Conservation (phyloP, 2,888 invertebrate genomes). For the Lasioglossum leucozonium region DNA sequence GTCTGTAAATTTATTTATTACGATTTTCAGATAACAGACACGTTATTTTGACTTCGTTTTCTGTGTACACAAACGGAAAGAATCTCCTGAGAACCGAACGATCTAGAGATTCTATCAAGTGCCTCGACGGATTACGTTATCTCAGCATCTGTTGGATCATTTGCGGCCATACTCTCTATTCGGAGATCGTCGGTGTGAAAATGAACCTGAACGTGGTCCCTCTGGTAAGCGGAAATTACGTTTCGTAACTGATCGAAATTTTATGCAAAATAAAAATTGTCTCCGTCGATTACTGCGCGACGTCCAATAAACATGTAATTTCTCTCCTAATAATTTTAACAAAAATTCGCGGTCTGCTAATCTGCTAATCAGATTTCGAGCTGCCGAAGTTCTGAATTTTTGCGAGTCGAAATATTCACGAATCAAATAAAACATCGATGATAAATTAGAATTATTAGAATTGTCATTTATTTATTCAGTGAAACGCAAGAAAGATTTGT, state of each 20-base stretch:
- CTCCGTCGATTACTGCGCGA: no score
- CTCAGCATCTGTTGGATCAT: conserved; percentile 83
- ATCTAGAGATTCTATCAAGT: conserved; percentile 74
- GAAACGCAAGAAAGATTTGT: neutral
- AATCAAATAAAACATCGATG: neutral
- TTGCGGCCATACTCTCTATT: conserved; percentile 80
- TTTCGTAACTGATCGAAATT: neutral
- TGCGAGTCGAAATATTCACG: no score
- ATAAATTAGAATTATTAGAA: neutral
- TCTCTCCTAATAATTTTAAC: no score
- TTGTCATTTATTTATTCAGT: neutral
- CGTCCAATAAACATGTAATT: no score
- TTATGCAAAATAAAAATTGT: no score
- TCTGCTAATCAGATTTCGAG: no score
- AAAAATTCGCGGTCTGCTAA: no score
- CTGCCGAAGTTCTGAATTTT: no score
- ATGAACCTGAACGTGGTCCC: conserved; percentile 71
- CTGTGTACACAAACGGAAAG: conserved; percentile 82
- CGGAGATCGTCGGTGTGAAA: conserved; percentile 70
- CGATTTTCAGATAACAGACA: conserved; percentile 39
- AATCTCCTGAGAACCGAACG: conserved; percentile 75
- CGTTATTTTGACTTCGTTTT: conserved; percentile 78
- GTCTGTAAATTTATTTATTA: no score
- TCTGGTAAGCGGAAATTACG: conserved; percentile 61
- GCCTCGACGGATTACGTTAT: conserved; percentile 84